Base-by-base conservation (phyloP, 2,888 invertebrate genomes). In the Pollenia griseotomentosa region DNA sequence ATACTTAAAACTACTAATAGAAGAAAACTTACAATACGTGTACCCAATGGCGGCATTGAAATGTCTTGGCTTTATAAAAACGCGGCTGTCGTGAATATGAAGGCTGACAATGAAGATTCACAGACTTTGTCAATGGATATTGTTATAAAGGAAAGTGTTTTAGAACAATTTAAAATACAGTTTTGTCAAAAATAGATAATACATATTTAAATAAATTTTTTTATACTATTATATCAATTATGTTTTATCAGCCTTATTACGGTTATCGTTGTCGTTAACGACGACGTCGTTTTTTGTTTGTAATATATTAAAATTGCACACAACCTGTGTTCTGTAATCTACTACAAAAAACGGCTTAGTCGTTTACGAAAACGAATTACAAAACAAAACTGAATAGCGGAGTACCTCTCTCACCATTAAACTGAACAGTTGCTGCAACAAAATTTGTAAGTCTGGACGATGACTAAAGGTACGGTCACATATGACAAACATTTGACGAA, bases 21-120 rank as follows among this genome's bases (percentile, higher is more conserved):
- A 51, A 92, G 93, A 65, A 92, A 93, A 78, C 93, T 95, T 68
- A 94, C 92, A 70, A 94, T 96, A 88, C 93, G 95, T 80, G 95
- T 96, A n/a, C 93, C 94, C 73, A 94, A 94, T 86, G 96, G 96
- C 23, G 95, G 95, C n/a, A 90, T 92, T 3, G 95, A 95, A 90
- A 94, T 94, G 90, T 93, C 94, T 0, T 96, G 96, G 96, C 91
- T 96, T 33, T 95, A 95, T 89, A 95, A 95, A 90, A 95, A 96
- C 91, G 93, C 95, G 0, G 95, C 95, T 0, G 95, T 96, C 4
- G 93, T 94, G 3, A 91, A 93, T 16, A 93, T 94, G 2, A 90
- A 91, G 51, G 93, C 94, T 5, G 95, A 95, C 92, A 91, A 93
- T 0, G 89, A 93, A 10, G 92, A 95, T 91, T 90, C 92, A 3